Percentiles rank a stretch among this genome's conserved stretches.
phyloP scores from a whole-genome alignment of 2,113 vertebrate genomes.

The Neofelis nebulosa region DNA sequence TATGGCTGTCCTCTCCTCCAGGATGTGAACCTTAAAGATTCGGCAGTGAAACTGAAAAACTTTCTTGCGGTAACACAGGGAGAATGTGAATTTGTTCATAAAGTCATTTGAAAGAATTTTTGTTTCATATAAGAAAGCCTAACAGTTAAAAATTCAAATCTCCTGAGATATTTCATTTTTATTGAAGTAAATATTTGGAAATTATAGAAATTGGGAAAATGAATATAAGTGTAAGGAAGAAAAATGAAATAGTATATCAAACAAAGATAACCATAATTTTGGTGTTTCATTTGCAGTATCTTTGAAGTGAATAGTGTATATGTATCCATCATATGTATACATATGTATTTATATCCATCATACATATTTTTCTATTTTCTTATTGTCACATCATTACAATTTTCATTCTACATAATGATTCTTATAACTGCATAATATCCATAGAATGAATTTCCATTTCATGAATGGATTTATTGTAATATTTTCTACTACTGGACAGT shows the following conservation, averaged over 20 bases:
- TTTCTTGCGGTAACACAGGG: neutral
- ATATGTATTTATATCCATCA: neutral
- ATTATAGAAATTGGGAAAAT: neutral
- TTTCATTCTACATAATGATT: neutral
- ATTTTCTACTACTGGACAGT: neutral
- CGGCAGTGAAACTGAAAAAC: neutral
- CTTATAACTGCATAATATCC: neutral
- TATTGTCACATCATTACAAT: neutral
- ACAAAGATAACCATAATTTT: conserved; percentile 18
- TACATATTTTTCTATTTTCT: neutral
- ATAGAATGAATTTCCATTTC: neutral
- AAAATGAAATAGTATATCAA: neutral
- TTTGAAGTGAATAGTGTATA: neutral
- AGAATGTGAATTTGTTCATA: neutral
- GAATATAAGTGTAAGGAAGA: neutral
- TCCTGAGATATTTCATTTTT: neutral
- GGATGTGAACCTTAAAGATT: neutral
- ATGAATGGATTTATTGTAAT: neutral
- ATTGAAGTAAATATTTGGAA: neutral
- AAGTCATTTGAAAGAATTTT: neutral
- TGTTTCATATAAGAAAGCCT: neutral
- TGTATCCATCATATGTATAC: neutral
- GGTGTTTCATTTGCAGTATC: neutral
- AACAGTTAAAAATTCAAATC: neutral
- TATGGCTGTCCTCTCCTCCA: neutral